These are phyloP conservation scores for Clinocottus analis DNA, from an alignment of 2,113 vertebrate genomes.

Conservation along the genomic window DNA sequence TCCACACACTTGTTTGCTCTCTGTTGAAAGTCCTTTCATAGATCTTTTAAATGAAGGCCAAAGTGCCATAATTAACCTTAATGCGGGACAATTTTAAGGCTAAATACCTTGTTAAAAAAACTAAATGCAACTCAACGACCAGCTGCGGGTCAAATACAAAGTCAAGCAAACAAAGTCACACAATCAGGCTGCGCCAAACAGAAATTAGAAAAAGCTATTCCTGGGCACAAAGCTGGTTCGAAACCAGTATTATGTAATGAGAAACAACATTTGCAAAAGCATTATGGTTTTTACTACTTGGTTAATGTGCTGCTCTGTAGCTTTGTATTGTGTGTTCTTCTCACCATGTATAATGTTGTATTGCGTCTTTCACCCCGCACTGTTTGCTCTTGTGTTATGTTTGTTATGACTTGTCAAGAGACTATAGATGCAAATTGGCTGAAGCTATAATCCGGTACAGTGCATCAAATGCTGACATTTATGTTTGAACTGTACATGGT, in stretches of 20 bases:
- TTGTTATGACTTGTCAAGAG: too few species aligned
- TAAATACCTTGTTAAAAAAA: slow-evolving; percentile 13
- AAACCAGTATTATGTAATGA: slow-evolving; percentile 44
- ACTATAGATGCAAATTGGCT: too few species aligned
- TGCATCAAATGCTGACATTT: too few species aligned
- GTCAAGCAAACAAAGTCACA: background rate
- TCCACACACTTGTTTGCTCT: slow-evolving; percentile 58
- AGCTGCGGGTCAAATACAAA: background rate
- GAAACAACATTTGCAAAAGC: background rate
- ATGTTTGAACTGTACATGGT: too few species aligned
- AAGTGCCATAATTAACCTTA: slow-evolving; percentile 35
- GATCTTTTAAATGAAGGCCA: slow-evolving; percentile 22
- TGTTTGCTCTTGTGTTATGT: too few species aligned
- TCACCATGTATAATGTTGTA: too few species aligned
- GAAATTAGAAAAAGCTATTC: background rate
- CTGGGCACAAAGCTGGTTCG: slow-evolving; percentile 5
- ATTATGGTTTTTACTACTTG: too few species aligned
- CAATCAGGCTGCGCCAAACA: background rate
- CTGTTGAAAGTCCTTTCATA: slow-evolving; percentile 58
- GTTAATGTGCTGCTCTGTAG: too few species aligned
- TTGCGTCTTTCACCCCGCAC: too few species aligned
- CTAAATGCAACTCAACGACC: background rate
- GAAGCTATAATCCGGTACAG: too few species aligned
- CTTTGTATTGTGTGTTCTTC: too few species aligned
- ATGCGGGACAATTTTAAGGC: slow-evolving; percentile 21